Evolutionary conservation across 2,113 vertebrate species (phyloP), one percentile per base, ranked within the genome.

Genomic region (Pholis gunnellus): DNA sequence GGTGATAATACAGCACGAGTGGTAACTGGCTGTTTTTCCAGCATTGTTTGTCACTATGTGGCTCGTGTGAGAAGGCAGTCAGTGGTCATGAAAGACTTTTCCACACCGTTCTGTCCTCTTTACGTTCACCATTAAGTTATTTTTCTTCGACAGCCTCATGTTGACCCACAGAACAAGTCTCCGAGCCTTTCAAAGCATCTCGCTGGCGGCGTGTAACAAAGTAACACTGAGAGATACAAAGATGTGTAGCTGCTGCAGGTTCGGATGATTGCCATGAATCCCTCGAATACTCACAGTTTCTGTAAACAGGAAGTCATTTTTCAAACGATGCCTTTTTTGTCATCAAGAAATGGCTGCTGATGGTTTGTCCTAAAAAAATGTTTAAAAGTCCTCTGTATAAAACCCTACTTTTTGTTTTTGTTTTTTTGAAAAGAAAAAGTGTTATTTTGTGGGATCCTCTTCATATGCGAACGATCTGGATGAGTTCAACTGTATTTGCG

Each of bases 31-130:
- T 78, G 78, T 60, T 80, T 50, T 75, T 52, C 57, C 82, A 75
- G 72, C 52, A 68, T 80, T 88, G 82, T 85, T 89, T 84, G 87
- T 90, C 88, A 89, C 87, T 83, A 17, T 89, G 89, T 90, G 84
- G 84, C 86, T 71, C 29, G 75, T 48, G 68, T 81, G 50, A 82
- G 46, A 40, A 52, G 56, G 31, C n/a, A 8, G 46, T 78, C 40
- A 14, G 54, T 36, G 66, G 46, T 66, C 70, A 63, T 29, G 27
- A 6, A 50, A 9, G 17, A 56, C 14, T 57, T 77, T 75, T 42
- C 68, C 27, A 15, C 54, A 20, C 1, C 48, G 36, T 20, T 2
- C 72, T 6, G 59, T 56, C 29, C 25, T 18, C 13, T 69, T 67
- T 29, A 54, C 44, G 8, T 67, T 56, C 6, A 36, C 44, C 48